phyloP scores from a whole-genome alignment of 92 coral and sea anemone genomes.

The Isaurus tuberculatus region DNA sequence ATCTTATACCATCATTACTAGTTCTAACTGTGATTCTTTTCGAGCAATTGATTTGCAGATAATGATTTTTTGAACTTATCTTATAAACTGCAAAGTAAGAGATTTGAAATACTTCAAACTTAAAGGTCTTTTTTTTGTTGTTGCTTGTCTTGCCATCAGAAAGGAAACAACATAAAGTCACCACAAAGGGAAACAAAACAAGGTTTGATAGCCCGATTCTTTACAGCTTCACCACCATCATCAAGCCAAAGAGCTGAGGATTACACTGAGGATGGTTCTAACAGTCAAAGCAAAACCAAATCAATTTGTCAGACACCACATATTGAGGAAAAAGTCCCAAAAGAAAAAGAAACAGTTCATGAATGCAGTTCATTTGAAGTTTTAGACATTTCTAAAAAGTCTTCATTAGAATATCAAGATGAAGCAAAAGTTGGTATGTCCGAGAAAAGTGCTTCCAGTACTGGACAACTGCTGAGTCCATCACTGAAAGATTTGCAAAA shows the following conservation, averaged over 20 bases:
- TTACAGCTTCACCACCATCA: not conserved
- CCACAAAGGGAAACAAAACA: not conserved
- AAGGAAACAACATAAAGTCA: not conserved
- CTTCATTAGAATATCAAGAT: not conserved
- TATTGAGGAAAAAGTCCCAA: not conserved
- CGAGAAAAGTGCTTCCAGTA: not conserved
- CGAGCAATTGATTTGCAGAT: no score
- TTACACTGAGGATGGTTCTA: not conserved
- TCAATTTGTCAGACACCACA: not conserved
- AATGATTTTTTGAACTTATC: no score
- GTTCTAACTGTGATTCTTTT: no score
- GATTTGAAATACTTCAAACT: no score
- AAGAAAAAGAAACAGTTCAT: not conserved
- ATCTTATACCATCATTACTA: no score
- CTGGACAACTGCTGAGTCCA: slow-evolving; percentile 9
- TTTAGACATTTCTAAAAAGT: not conserved
- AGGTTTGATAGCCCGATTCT: slow-evolving; percentile 25
- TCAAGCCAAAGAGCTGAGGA: not conserved
- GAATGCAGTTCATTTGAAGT: not conserved
- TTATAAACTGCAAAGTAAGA: no score
- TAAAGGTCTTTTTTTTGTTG: no score
- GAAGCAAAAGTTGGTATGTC: not conserved
- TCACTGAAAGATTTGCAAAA: slow-evolving; percentile 31
- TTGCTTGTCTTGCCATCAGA: not conserved
- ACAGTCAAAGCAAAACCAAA: not conserved